Evolutionary conservation across 37 sponge, comb jelly and placozoan genomes (phyloP).

Genomic region (Corticium candelabrum): DNA sequence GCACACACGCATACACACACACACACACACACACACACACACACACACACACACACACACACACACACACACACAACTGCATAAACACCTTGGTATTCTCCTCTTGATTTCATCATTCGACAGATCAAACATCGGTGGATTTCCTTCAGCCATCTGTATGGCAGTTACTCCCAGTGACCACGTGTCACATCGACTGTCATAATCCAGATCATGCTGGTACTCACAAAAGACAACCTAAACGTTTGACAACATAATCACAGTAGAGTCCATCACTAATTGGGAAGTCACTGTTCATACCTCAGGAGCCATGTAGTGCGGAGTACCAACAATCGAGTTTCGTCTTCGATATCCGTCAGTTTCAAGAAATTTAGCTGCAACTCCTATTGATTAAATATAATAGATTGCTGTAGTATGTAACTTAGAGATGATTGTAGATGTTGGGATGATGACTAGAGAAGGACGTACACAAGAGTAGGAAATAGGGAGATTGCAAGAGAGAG

Average conservation of each 20-base stretch:
- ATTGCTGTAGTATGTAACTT: too few relatives aligned
- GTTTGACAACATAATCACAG: neutral
- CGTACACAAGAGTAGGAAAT: too few relatives aligned
- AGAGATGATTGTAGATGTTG: too few relatives aligned
- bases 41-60: neutral
- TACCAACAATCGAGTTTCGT: neutral
- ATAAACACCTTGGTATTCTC: neutral
- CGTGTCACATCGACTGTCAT: conserved; percentile 2
- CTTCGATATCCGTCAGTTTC: neutral
- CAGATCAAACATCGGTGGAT: neutral
- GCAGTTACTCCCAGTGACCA: neutral
- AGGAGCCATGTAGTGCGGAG: neutral
- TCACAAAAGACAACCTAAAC: neutral
- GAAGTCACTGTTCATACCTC: neutral
- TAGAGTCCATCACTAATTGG: too few relatives aligned
- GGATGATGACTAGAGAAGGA: too few relatives aligned
- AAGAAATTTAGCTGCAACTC: neutral
- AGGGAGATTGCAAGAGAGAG: too few relatives aligned
- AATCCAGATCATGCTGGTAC: neutral
- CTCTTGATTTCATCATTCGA: neutral
- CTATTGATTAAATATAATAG: too few relatives aligned
- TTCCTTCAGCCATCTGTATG: neutral
- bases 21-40: conserved; percentile 8
- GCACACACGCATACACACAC: conserved; percentile 7
- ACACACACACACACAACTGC: neutral